Conservation (phyloP, 2,797 vertebrate genomes). For the Scolopax rusticola region DNA sequence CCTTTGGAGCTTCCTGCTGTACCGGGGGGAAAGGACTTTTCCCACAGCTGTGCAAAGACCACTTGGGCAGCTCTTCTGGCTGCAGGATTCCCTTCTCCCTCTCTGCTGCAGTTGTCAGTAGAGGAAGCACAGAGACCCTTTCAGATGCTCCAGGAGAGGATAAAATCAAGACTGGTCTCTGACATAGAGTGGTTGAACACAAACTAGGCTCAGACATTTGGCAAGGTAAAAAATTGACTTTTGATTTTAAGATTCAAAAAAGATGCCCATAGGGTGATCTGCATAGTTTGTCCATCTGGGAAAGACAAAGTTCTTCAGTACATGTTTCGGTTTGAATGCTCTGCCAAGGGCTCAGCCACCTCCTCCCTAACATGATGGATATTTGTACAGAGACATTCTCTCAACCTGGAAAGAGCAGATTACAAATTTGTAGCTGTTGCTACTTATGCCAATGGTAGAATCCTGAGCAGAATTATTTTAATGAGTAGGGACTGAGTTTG, state of each 20-base stretch:
- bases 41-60: neutral
- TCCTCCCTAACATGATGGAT: fast-evolving
- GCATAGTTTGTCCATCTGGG: neutral
- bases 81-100: neutral
- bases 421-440: neutral
- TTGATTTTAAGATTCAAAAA: neutral
- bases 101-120: neutral
- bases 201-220: neutral
- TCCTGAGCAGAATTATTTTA: neutral
- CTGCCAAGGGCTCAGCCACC: neutral
- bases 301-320: neutral
- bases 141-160: neutral
- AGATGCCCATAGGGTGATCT: neutral
- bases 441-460: neutral
- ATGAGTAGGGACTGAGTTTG: neutral
- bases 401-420: neutral
- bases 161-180: neutral
- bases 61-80: neutral
- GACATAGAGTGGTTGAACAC: neutral
- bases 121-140: neutral
- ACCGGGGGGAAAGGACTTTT: neutral
- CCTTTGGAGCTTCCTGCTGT: neutral
- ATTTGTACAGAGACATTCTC: neutral
- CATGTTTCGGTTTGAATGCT: neutral
- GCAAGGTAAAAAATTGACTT: neutral